Percentiles rank a stretch among this genome's conserved stretches.
Evolutionary conservation across 2,797 vertebrate genomes (phyloP).

Genomic region (Oryzias dopingdopingensis): DNA sequence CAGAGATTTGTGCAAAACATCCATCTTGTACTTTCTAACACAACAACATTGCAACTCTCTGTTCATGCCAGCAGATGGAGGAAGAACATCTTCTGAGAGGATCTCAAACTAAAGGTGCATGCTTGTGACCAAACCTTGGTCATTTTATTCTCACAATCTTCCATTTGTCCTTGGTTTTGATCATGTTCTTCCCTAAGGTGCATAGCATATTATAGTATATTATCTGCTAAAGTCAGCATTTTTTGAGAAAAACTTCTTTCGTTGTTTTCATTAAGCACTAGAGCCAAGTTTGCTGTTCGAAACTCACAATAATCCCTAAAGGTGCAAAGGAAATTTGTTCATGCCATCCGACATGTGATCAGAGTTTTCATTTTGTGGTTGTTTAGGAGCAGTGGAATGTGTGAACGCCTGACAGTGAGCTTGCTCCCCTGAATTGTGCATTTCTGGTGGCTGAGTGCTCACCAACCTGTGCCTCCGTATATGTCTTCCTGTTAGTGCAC

Average conservation of each 20-base stretch:
- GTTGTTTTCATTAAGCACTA: not conserved
- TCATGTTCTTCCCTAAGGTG: not conserved
- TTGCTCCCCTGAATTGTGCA: slow-evolving; percentile 1
- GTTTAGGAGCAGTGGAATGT: slow-evolving; percentile 35
- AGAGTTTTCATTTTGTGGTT: slow-evolving; percentile 40
- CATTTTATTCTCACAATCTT: slow-evolving; percentile 16
- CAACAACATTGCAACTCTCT: slow-evolving; percentile 32
- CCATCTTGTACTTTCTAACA: slow-evolving; percentile 14
- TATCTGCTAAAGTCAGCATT: not conserved
- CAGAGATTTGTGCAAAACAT: not conserved
- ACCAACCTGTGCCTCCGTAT: slow-evolving; percentile 16
- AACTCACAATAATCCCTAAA: slow-evolving; percentile 1
- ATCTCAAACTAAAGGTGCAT: slow-evolving; percentile 1
- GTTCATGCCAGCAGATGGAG: slow-evolving; percentile 62
- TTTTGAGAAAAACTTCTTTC: slow-evolving; percentile 3
- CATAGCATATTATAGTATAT: too few species aligned
- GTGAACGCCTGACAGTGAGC: slow-evolving; percentile 6
- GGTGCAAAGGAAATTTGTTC: slow-evolving; percentile 16
- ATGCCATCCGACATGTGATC: slow-evolving; percentile 29
- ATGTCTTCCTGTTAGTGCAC: slow-evolving; percentile 54
- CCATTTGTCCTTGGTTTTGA: slow-evolving; percentile 20
- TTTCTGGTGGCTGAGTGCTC: slow-evolving; percentile 11
- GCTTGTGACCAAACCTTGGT: slow-evolving; percentile 21
- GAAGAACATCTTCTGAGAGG: slow-evolving; percentile 35
- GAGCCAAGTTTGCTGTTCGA: slow-evolving; percentile 5